Base-by-base conservation (phyloP, 2,113 vertebrate species). In the Melanotaenia duboulayi region DNA sequence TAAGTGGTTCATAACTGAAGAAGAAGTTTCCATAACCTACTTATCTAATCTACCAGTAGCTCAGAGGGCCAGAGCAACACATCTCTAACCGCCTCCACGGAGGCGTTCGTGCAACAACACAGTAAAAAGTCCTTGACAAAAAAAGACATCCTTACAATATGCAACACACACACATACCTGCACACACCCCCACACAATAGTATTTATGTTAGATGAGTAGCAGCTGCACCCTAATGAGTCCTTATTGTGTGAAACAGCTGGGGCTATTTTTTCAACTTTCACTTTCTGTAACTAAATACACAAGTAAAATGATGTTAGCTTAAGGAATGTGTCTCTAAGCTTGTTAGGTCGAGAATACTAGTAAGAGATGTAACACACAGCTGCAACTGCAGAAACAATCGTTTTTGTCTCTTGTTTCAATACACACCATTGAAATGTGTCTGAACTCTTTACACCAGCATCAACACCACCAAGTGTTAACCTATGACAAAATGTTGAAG, bases 81-180 rank as follows among this genome's bases (percentile, higher is more conserved):
- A 17, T 24, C 23, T 56, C 42, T 3, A 56, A 17, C 20, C 28
- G 59, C 57, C 80, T 39, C 88, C 58, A 78, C 7, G 80, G 78
- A 50, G 25, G 35, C 82, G 83, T 90, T 88, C 74, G 61, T 24
- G 55, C 65, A 60, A 83, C 85, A 90, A 87, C 79, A 76, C 13
- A 25, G 52, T 78, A 32, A 40, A 22, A 59, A 68, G 75, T 73
- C 78, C 84, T 75, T 83, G 67, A 73, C 22, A 51, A 50, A 65
- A 62, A 44, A 4, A 23, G 23, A 56, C 42, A 11, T 14, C 2
- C 51, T 25, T 46, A 28, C 16, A 78, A 78, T 65, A 66, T 55
- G 50, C 58, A 63, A 7, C 12, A 46, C 48, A 51, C 60, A 62
- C 10, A 22, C n/a, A n/a, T n/a, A n/a, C n/a, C n/a, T n/a, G n/a